Base-by-base conservation (phyloP, 2,113 vertebrate species). In the Chlorodrepanis virens region DNA sequence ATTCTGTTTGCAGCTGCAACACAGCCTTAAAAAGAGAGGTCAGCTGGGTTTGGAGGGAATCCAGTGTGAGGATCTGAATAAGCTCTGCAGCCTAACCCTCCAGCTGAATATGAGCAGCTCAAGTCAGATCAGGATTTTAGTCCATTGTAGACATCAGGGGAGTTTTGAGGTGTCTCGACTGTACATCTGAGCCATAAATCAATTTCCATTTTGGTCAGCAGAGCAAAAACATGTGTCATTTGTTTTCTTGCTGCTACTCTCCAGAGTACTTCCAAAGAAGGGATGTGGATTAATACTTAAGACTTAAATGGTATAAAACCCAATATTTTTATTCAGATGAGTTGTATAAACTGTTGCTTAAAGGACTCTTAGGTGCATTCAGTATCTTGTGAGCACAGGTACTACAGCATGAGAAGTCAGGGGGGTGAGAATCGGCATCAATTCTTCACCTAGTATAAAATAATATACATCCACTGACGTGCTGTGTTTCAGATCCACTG, bases 1-100 rank as follows among this genome's bases (percentile, higher is more conserved):
- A 83, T 83, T 94, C 91, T 94, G 89, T 65, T 83, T 97, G 91
- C 90, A 97, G 96, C 96, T 97, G 84, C 87, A 96, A 47, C 61
- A 80, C 67, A 80, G 67, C 76, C 88, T 79, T 91, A 74, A 90
- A 93, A 83, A 92, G 81, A 88, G 92, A 87, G 91, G 50, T 91
- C 7, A 9, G 14, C 76, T 2, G 50, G 47, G 40, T 85, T 97
- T 96, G 89, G 90, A 97, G 59, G 22, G 35, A 91, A 74, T 88
- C 92, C 87, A 91, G 31, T 1, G 0, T 11, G 39, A 76, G 35
- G 52, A 96, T 74, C 61, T 93, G 69, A 95, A 95, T 6, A 29
- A 89, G 70, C 56, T 79, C 84, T 5, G 31, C 23, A 68, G 86
- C 87, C 68, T 74, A 91, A 60, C n/a, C 60, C 54, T 92, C 61